A percentile compares a stretch with the other conserved stretches of the same genome.
Evolutionary conservation across 2,888 invertebrate genomes (phyloP).

Genomic region (Amphipoea lucens): DNA sequence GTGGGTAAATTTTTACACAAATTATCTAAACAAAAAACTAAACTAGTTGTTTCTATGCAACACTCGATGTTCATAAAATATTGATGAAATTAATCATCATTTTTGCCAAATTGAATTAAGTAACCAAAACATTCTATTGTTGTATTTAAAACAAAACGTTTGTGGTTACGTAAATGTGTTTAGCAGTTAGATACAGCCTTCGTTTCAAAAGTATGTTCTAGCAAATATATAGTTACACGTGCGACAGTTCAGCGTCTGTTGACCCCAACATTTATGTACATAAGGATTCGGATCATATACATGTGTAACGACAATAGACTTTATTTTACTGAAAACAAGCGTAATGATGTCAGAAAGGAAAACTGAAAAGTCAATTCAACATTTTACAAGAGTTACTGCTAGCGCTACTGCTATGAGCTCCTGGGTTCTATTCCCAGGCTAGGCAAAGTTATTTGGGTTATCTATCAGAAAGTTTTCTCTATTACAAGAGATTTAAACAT

Average conservation of each 20-base stretch:
- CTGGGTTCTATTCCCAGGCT: too few species aligned
- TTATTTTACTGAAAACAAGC: background rate
- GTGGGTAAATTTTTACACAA: background rate
- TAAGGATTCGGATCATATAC: background rate
- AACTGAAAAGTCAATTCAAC: too few species aligned
- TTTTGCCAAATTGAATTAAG: background rate
- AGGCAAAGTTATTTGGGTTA: too few species aligned
- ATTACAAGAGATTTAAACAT: too few species aligned
- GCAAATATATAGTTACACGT: slow-evolving; percentile 37
- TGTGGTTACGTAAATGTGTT: slow-evolving; percentile 4
- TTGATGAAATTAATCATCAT: slow-evolving; percentile 10
- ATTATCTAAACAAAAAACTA: background rate
- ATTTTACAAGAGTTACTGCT: background rate
- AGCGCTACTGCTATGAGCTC: too few species aligned
- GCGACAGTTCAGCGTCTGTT: background rate
- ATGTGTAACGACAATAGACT: background rate
- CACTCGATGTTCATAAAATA: slow-evolving; percentile 16
- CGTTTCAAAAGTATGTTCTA: background rate
- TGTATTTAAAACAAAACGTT: background rate
- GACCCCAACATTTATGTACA: background rate
- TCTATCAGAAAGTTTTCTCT: too few species aligned
- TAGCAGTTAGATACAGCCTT: slow-evolving; percentile 4
- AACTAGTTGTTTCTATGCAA: background rate
- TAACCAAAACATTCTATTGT: background rate
- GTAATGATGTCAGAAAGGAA: background rate